Evolutionary conservation across 2,888 invertebrate species (phyloP), one percentile per base, ranked within the genome.

Genomic region (Nymphalis polychloros): DNA sequence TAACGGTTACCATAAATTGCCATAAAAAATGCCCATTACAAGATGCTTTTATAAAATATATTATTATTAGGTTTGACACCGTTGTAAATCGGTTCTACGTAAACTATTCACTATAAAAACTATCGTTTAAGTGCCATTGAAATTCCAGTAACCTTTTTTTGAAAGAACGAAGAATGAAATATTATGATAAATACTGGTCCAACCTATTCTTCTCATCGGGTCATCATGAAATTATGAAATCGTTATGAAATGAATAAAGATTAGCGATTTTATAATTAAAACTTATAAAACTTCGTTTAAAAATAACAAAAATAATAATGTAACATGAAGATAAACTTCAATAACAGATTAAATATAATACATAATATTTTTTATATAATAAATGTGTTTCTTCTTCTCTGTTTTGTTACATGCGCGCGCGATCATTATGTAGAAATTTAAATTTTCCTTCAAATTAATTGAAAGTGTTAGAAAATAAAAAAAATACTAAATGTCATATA

Each of bases 401-500:
- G 6, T 31, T 31, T 31, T 31, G 6, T 20, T 50, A 55, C 17
- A 55, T 31, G 31, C n/a, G 31, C 53, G 31, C n/a, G 31, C 53
- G 31, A 17, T 13, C 8, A 2, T 31, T 23, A 13, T 16, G 16
- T 10, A 23, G 52, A 23, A 8, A 27, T 35, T 31, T 31, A 31
- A 27, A 57, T 19, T 35, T 23, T 35, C 57, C 57, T 3, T 31
- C 13, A 27, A 6, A 8, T 27, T 17, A 31, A 27, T 53, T 27
- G 31, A 31, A 17, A 23, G 13, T 20, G 35, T 50, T 8, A 19
- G 27, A 59, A 60, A 19, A 52, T 60, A 47, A 52, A 65, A 52
- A 13, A 20, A 1, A 52, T n/a, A 59, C 41, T 52, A 57, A 61
- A 60, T 61, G 61, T 64, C 60, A 59, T 61, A 57, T 64, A 50